Evolutionary conservation across 2,888 invertebrate species (phyloP).

Genomic region (Drosophila buzzatii): DNA sequence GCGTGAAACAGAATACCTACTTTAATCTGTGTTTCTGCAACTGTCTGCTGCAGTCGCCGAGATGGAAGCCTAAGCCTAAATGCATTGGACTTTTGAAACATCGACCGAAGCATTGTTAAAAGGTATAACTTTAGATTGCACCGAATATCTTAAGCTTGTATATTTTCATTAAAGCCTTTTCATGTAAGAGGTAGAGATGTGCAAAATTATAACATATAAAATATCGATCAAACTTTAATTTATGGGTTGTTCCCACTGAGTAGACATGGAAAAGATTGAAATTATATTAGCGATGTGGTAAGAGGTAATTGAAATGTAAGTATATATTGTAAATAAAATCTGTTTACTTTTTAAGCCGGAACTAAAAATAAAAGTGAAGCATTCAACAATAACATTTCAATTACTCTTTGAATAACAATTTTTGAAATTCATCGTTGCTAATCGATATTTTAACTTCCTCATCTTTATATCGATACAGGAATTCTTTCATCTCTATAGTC

Average conservation of each 20-base stretch:
- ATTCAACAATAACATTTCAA: too few relatives aligned
- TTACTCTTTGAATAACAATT: neutral
- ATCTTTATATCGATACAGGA: neutral
- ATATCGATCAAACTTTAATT: neutral
- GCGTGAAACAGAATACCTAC: constrained; percentile 26
- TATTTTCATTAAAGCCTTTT: neutral
- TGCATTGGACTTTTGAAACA: constrained; percentile 41
- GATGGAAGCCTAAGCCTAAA: constrained; percentile 39
- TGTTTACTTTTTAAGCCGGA: neutral
- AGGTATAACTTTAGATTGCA: neutral
- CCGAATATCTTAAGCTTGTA: neutral
- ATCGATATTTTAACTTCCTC: neutral
- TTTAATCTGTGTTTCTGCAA: constrained; percentile 53
- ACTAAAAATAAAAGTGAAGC: neutral
- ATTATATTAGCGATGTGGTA: neutral
- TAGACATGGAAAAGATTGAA: too few relatives aligned
- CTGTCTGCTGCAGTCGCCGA: constrained; percentile 63
- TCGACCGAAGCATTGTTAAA: constrained; percentile 49
- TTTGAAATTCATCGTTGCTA: neutral
- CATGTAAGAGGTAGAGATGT: constrained; percentile 14
- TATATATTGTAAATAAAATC: neutral
- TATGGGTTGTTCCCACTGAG: neutral
- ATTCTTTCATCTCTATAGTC: neutral
- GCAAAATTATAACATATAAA: neutral
- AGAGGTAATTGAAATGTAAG: too few relatives aligned